These are phyloP conservation scores for Rafetus swinhoei DNA, from an alignment of 2,113 vertebrate species.

Conservation along the genomic window DNA sequence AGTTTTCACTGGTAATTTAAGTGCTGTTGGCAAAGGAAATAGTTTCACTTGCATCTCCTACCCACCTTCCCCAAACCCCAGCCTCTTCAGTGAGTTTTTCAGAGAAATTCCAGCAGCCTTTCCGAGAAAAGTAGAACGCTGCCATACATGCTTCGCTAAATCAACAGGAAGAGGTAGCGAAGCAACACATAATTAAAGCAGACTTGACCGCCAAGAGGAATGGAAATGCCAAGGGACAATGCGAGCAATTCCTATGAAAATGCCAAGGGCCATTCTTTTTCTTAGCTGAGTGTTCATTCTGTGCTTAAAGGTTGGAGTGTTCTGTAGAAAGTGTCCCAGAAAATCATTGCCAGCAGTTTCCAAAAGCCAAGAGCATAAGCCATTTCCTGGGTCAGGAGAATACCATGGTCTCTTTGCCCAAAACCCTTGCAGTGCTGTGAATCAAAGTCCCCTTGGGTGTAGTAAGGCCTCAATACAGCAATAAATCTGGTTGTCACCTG, in stretches of 20 bases:
- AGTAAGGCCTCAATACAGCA: fast-evolving
- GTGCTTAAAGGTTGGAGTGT: slow-evolving; percentile 53
- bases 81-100: slow-evolving; percentile 14
- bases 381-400: not conserved
- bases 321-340: slow-evolving; percentile 13
- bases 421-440: not conserved
- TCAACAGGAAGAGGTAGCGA: slow-evolving; percentile 28
- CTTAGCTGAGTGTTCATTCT: slow-evolving; percentile 39
- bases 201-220: slow-evolving; percentile 36
- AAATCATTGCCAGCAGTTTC: not conserved
- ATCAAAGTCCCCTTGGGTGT: not conserved
- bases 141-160: not conserved
- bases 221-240: slow-evolving; percentile 52
- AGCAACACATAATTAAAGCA: slow-evolving; percentile 52
- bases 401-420: not conserved
- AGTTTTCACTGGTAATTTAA: not conserved
- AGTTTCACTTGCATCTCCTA: not conserved
- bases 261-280: slow-evolving; percentile 57
- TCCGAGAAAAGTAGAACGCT: not conserved
- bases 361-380: not conserved
- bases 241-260: slow-evolving; percentile 52
- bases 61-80: not conserved
- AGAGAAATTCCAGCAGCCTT: slow-evolving; percentile 49
- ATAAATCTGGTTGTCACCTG: not conserved
- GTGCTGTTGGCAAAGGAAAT: slow-evolving; percentile 32